These are phyloP conservation scores for Todiramphus chloris DNA, from an alignment of 2,113 vertebrate genomes.

Conservation along the genomic window DNA sequence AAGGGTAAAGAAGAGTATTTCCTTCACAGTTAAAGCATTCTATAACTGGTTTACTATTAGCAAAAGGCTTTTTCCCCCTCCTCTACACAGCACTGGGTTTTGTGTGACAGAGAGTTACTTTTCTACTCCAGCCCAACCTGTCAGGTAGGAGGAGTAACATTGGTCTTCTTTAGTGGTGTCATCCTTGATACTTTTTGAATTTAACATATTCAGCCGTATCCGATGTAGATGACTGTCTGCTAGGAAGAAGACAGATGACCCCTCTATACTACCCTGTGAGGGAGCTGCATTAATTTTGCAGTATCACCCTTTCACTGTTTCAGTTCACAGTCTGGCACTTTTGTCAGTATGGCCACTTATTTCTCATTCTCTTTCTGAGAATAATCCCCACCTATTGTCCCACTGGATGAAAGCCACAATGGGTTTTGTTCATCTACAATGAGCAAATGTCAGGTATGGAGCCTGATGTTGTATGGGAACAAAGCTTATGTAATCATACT, in stretches of 20 bases:
- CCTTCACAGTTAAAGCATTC: background rate
- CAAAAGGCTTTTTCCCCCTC: background rate
- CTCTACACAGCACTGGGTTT: background rate
- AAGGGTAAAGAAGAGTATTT: background rate
- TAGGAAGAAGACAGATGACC: background rate
- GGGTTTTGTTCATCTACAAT: background rate
- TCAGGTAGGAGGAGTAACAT: background rate
- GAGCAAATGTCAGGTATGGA: background rate
- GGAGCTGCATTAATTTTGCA: slow-evolving; percentile 9
- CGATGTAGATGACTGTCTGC: background rate
- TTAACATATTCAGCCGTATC: background rate
- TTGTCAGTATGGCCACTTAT: background rate
- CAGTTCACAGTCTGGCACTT: background rate
- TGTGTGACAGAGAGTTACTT: background rate
- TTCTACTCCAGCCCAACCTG: background rate
- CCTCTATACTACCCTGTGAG: background rate
- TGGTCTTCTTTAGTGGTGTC: background rate
- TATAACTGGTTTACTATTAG: background rate
- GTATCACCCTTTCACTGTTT: background rate
- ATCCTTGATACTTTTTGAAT: background rate
- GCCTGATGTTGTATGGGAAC: background rate
- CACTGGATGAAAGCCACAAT: background rate
- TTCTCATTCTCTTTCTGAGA: slow-evolving; percentile 20
- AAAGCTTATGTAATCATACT: background rate
- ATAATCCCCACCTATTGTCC: background rate